Evolutionary conservation across 2,888 invertebrate genomes (phyloP).

Genomic region (Caenorhabditis sulstoni): DNA sequence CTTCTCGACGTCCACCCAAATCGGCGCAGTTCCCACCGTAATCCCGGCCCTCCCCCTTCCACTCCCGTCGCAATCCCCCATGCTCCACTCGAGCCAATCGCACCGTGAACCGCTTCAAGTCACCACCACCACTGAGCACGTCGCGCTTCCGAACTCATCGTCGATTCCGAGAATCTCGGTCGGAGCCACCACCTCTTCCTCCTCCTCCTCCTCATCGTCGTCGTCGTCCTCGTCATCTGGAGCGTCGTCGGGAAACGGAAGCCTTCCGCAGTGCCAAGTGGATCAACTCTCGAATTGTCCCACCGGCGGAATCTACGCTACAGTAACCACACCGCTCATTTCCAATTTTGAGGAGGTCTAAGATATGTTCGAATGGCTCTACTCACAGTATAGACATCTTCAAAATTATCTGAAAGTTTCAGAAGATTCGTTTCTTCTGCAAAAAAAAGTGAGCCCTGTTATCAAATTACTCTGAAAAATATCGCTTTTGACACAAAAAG

Average conservation of each 20-base stretch:
- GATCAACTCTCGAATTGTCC: conserved; percentile 54
- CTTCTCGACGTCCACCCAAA: conserved; percentile 25
- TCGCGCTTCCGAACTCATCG: conserved; percentile 1
- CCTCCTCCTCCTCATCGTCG: too few species aligned
- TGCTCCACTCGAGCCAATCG: conserved; percentile 55
- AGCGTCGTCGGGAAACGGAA: conserved; percentile 45
- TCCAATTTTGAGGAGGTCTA: conserved; percentile 69
- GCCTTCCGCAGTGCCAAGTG: conserved; percentile 44
- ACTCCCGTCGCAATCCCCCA: conserved; percentile 39
- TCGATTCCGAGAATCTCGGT: conserved; percentile 64
- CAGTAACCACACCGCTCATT: conserved; percentile 68
- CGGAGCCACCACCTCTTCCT: conserved; percentile 28
- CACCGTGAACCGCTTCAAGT: conserved; percentile 65
- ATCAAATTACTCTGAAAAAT: too few species aligned
- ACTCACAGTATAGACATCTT: too few species aligned
- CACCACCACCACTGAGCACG: not conserved
- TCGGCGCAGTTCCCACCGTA: not conserved
- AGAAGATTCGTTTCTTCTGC: too few species aligned
- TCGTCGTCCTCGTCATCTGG: conserved; percentile 32
- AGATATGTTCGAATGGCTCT: not conserved
- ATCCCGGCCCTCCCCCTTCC: conserved; percentile 20
- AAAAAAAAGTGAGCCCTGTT: too few species aligned
- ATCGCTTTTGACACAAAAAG: too few species aligned
- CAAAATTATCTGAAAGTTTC: too few species aligned
- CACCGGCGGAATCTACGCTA: conserved; percentile 52